Conservation (phyloP, 2,797 vertebrate species). For the Schizopygopsis malacanthus region DNA sequence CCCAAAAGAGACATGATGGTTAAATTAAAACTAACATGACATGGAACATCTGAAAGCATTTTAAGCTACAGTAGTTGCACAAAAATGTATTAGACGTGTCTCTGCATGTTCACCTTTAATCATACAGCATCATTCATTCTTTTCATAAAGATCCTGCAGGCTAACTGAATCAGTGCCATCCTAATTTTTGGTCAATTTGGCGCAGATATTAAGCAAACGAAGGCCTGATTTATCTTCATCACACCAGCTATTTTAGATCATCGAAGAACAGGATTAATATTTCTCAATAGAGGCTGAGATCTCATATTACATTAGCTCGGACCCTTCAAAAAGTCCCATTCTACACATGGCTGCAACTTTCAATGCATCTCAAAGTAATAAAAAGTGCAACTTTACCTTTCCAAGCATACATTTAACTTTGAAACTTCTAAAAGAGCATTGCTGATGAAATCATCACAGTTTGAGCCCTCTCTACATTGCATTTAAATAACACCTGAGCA, state of each 20-base stretch:
- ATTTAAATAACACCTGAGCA: slow-evolving; percentile 36
- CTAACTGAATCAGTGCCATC: not conserved
- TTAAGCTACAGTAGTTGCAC: not conserved
- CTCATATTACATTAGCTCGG: not conserved
- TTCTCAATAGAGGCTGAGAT: not conserved
- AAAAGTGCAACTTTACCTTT: slow-evolving; percentile 26
- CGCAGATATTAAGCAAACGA: not conserved
- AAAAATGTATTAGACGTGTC: not conserved
- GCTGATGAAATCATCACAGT: slow-evolving; percentile 38
- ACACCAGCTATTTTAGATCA: not conserved
- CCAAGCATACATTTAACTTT: slow-evolving; percentile 6
- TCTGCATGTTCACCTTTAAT: not conserved
- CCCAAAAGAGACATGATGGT: not conserved
- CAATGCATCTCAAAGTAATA: slow-evolving; percentile 3
- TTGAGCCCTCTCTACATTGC: slow-evolving; percentile 16
- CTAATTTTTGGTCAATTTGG: not conserved
- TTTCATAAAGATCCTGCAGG: not conserved
- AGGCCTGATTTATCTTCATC: not conserved
- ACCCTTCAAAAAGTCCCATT: not conserved
- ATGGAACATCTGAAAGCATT: not conserved
- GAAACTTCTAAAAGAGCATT: slow-evolving; percentile 30
- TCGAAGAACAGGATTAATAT: not conserved
- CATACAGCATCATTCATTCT: not conserved
- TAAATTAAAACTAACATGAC: not conserved
- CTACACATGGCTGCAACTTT: not conserved